A percentile compares a stretch with the other conserved stretches of the same genome.
Evolutionary conservation across 2,113 vertebrate genomes (phyloP).

Genomic region (Athene noctua): DNA sequence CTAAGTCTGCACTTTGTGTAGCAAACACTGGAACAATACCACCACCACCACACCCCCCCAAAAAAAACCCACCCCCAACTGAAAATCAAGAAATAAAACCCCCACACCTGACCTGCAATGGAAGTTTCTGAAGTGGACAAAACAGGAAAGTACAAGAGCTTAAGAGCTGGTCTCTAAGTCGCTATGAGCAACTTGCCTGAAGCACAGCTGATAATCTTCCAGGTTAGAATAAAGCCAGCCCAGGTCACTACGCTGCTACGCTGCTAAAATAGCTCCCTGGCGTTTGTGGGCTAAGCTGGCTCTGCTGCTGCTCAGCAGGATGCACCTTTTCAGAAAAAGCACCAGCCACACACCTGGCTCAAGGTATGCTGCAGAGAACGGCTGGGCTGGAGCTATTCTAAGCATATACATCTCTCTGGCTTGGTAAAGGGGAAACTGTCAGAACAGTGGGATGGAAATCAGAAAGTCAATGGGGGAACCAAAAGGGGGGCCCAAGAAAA

Average conservation of each 20-base stretch:
- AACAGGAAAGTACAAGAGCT: neutral
- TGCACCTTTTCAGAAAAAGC: too few species aligned
- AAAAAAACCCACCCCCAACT: neutral
- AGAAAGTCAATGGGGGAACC: neutral
- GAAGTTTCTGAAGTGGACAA: neutral
- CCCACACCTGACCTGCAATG: neutral
- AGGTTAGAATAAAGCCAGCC: neutral
- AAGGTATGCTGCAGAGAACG: rapidly evolving
- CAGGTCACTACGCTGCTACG: neutral
- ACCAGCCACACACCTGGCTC: neutral
- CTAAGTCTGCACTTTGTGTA: neutral
- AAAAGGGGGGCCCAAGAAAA: neutral
- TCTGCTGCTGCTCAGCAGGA: neutral
- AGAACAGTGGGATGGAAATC: neutral
- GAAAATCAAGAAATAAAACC: neutral
- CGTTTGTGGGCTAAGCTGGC: neutral
- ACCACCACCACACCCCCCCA: neutral
- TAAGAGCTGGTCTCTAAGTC: neutral
- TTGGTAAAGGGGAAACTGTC: neutral
- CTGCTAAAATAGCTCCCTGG: neutral
- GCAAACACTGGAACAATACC: neutral
- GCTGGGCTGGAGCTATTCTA: neutral
- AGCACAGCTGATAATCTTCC: neutral
- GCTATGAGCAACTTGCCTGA: neutral
- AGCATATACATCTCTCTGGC: neutral